Percentiles rank a stretch among this genome's conserved stretches.
These are phyloP conservation scores for Ptilodon capucinus DNA, from an alignment of 2,888 invertebrate species.

Conservation along the genomic window DNA sequence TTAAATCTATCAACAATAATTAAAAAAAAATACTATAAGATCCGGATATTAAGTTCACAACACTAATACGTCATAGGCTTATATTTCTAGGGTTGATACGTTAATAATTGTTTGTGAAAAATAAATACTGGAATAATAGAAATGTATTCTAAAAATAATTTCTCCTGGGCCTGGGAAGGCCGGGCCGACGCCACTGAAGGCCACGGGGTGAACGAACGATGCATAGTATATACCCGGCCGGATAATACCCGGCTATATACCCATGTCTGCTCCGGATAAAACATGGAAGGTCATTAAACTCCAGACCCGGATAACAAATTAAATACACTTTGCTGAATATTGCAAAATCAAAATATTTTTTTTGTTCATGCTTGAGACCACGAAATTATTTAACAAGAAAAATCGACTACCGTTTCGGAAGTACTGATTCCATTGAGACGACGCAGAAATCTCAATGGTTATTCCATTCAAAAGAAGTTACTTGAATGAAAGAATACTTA, in stretches of 20 bases:
- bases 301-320: background rate
- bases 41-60: no score
- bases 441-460: no score
- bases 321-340: background rate
- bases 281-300: background rate
- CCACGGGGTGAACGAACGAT: constrained; percentile 8
- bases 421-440: no score
- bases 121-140: background rate
- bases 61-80: no score
- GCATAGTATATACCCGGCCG: background rate
- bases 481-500: no score
- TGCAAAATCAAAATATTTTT: no score
- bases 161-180: background rate
- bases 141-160: background rate
- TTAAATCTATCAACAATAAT: no score
- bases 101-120: background rate
- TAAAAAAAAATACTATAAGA: no score
- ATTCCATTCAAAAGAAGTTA: no score
- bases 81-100: background rate
- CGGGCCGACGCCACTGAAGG: background rate
- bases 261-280: background rate
- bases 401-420: no score
- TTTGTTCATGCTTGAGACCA: no score
- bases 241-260: background rate
- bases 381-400: no score